A percentile compares a stretch with the other conserved stretches of the same genome.
Conservation (phyloP, 2,797 vertebrate genomes). For the Diceros bicornis region DNA sequence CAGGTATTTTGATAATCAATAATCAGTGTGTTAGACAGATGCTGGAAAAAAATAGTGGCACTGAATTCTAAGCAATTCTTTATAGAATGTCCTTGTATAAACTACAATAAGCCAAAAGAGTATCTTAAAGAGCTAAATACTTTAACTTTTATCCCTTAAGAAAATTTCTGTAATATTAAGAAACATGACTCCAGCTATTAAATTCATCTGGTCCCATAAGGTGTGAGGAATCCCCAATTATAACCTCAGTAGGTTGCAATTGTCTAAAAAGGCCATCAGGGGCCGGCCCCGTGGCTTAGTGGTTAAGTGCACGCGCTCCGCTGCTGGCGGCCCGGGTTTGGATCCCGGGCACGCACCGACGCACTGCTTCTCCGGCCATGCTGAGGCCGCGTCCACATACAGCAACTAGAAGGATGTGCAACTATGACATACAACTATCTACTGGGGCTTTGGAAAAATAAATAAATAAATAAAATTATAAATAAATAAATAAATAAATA, state of each 20-base stretch:
- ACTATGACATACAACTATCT: no score
- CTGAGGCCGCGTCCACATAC: no score
- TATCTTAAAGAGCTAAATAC: constrained; percentile 7
- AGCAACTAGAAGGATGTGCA: no score
- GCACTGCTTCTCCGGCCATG: no score
- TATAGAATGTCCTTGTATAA: constrained; percentile 24
- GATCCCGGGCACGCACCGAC: no score
- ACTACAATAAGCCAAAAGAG: constrained; percentile 7
- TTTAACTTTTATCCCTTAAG: constrained; percentile 42
- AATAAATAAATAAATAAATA: no score
- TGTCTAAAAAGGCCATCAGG: not conserved
- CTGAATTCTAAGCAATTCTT: constrained; percentile 47
- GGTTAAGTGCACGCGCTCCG: no score
- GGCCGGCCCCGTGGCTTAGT: no score
- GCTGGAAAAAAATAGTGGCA: not conserved
- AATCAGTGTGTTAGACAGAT: not conserved
- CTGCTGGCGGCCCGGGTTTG: no score
- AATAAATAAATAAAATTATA: no score
- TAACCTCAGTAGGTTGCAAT: not conserved
- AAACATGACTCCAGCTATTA: not conserved
- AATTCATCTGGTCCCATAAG: not conserved
- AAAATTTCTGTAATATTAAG: not conserved
- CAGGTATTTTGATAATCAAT: constrained; percentile 45
- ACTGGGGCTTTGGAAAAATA: no score
- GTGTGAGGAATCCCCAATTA: not conserved